A percentile compares a stretch with the other conserved stretches of the same genome.
Evolutionary conservation across 2,888 invertebrate genomes (phyloP).

Genomic region (Ferrisia virgata): DNA sequence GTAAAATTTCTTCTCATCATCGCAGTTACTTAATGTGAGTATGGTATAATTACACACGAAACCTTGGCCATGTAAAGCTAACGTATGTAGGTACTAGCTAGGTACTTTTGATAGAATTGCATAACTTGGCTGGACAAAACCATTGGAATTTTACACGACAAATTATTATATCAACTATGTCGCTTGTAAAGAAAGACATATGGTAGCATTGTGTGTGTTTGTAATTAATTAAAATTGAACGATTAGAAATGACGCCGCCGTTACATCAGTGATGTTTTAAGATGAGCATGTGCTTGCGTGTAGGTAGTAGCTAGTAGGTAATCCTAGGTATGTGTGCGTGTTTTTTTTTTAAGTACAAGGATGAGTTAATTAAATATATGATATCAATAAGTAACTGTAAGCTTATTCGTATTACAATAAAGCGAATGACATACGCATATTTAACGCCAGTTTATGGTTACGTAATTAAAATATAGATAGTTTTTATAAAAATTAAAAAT

Average conservation of each 20-base stretch:
- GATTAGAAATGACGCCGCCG: neutral
- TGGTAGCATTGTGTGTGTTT: neutral
- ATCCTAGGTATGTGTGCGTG: no score
- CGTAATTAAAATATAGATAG: neutral
- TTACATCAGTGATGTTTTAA: neutral
- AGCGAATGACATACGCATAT: neutral
- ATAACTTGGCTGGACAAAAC: constrained; percentile 4
- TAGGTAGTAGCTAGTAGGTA: no score
- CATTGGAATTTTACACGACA: neutral
- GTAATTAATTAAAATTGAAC: constrained; percentile 11
- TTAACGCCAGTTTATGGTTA: neutral
- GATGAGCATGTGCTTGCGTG: no score
- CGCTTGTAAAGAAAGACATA: neutral
- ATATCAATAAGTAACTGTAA: neutral
- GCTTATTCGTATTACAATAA: neutral
- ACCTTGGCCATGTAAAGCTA: neutral
- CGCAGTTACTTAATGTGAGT: neutral
- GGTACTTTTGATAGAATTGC: neutral
- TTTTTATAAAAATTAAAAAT: neutral
- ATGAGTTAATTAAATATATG: constrained; percentile 7
- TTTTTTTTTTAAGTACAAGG: constrained; percentile 11
- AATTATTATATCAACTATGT: neutral
- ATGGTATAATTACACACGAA: neutral
- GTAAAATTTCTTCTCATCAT: neutral
- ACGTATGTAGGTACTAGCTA: no score